Evolutionary conservation across 1,140 invertebrate species (phyloP).

Genomic region (Rhizoglyphus robini): DNA sequence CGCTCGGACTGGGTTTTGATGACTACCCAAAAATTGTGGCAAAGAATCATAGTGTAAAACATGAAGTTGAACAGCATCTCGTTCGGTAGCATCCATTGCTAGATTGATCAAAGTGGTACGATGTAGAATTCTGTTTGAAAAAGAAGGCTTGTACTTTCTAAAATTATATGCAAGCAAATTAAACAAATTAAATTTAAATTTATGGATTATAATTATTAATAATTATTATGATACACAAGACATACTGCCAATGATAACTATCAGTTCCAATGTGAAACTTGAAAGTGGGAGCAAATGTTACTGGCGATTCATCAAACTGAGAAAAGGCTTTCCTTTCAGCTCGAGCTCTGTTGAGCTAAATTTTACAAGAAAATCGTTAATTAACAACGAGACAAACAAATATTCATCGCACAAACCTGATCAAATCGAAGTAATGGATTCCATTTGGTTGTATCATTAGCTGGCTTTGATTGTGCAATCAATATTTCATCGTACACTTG

Average conservation of each 20-base stretch:
- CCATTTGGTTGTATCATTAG: background rate
- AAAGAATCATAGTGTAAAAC: background rate
- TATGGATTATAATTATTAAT: no score
- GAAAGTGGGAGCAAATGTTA: conserved; percentile 6
- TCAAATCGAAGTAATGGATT: background rate
- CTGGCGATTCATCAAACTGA: background rate
- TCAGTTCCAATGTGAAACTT: background rate
- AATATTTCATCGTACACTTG: background rate
- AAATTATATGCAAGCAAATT: background rate
- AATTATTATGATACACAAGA: no score
- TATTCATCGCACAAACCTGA: background rate
- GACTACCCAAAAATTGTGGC: background rate
- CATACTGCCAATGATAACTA: background rate
- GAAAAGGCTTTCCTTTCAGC: background rate
- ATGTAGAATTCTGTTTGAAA: background rate
- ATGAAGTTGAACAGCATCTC: background rate
- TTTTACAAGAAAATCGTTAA: background rate
- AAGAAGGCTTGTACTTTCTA: background rate
- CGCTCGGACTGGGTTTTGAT: background rate
- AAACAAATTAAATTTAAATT: background rate
- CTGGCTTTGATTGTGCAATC: background rate
- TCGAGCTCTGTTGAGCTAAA: background rate
- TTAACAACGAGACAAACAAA: background rate
- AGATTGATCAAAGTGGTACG: background rate
- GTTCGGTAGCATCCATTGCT: background rate